A percentile compares a stretch with the other conserved stretches of the same genome.
Conservation (phyloP, 2,797 vertebrate species). For the Salmo trutta region DNA sequence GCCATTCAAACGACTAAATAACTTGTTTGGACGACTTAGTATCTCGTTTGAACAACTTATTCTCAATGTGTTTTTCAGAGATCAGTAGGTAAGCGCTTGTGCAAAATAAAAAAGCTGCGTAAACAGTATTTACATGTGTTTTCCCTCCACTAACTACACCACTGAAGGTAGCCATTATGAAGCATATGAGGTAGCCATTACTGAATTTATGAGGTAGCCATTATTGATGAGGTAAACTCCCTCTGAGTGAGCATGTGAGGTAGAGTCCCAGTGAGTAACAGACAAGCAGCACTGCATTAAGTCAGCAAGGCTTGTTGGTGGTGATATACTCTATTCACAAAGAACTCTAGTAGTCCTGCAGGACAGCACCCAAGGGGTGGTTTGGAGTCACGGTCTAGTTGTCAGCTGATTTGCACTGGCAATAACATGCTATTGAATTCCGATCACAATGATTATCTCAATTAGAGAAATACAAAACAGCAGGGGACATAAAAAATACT, state of each 20-base stretch:
- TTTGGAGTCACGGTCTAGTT: neutral
- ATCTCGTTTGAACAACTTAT: too few species aligned
- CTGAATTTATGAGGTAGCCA: neutral
- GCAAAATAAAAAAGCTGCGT: too few species aligned
- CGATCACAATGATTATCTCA: conserved; percentile 2
- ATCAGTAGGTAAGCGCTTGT: too few species aligned
- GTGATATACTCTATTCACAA: neutral
- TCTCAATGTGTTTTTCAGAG: too few species aligned
- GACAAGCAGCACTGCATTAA: neutral
- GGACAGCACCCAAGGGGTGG: neutral
- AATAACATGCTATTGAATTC: conserved; percentile 3
- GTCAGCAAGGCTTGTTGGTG: neutral
- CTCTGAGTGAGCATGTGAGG: neutral
- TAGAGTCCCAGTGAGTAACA: neutral
- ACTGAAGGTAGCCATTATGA: neutral
- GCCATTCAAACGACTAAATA: too few species aligned
- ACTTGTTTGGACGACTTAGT: too few species aligned
- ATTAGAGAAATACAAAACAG: conserved; percentile 27
- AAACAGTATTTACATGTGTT: too few species aligned
- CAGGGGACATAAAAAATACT: conserved; percentile 12
- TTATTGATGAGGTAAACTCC: neutral
- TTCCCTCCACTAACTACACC: neutral
- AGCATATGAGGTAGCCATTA: neutral
- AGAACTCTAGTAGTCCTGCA: neutral
- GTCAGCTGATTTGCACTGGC: neutral